phyloP scores from a whole-genome alignment of 2,113 vertebrate genomes.

The Tetrax tetrax region DNA sequence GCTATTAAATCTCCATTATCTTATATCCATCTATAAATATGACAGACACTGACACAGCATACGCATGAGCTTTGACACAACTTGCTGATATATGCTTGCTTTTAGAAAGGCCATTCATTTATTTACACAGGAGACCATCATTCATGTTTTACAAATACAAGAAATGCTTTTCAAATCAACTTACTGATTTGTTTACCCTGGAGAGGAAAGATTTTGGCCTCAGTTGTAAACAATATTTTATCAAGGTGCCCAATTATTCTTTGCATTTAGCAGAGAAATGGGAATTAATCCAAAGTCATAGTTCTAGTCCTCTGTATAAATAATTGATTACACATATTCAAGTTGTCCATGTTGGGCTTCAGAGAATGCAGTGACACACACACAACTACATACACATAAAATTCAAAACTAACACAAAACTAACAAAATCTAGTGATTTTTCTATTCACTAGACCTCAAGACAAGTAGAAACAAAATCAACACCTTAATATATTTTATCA shows the following conservation, averaged over 20 bases:
- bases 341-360: not conserved
- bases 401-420: not conserved
- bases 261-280: not conserved
- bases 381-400: not conserved
- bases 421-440: no score
- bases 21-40: not conserved
- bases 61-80: not conserved
- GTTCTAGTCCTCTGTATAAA: not conserved
- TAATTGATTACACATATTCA: not conserved
- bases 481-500: not conserved
- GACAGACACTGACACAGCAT: not conserved
- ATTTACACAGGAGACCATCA: not conserved
- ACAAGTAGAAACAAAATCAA: not conserved
- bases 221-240: not conserved
- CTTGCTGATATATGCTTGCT: not conserved
- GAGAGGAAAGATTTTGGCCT: not conserved
- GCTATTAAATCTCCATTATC: not conserved
- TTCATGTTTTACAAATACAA: not conserved
- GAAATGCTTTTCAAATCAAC: not conserved
- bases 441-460: not conserved
- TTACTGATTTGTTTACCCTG: not conserved
- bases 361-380: not conserved
- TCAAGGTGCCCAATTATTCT: not conserved
- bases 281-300: not conserved
- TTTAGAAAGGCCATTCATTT: not conserved